These are phyloP conservation scores for Lepus americanus DNA, from an alignment of 2,113 vertebrate species.

Conservation along the genomic window DNA sequence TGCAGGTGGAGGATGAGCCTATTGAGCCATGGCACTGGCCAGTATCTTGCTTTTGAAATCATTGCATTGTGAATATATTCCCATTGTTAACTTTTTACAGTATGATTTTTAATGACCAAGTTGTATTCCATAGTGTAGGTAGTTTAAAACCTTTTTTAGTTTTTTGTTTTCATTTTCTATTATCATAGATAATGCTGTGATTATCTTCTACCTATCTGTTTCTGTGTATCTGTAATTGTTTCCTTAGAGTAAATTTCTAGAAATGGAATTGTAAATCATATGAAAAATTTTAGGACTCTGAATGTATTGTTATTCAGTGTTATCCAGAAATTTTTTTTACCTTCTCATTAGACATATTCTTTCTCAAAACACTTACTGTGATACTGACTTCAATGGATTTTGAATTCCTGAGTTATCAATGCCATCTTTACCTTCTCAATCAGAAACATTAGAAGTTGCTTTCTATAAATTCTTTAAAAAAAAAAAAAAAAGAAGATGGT, in stretches of 20 bases:
- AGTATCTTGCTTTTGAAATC: constrained; percentile 56
- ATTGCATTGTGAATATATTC: constrained; percentile 31
- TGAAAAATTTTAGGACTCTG: constrained; percentile 32
- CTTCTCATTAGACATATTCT: background rate
- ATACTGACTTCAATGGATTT: constrained; percentile 24
- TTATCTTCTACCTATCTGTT: constrained; percentile 11
- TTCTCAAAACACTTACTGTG: background rate
- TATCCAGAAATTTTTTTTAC: constrained; percentile 38
- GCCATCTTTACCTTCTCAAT: constrained; percentile 58
- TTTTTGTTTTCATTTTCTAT: constrained; percentile 50
- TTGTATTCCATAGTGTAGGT: background rate
- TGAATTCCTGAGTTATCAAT: constrained; percentile 50
- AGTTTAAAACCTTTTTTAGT: constrained; percentile 16
- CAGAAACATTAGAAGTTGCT: constrained; percentile 44
- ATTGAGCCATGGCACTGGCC: background rate
- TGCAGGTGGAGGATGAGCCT: too few relatives aligned
- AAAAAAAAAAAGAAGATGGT: background rate
- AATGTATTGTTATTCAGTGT: background rate
- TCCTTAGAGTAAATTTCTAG: constrained; percentile 50
- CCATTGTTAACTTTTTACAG: constrained; percentile 44
- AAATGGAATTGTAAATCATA: constrained; percentile 44
- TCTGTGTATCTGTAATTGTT: constrained; percentile 37
- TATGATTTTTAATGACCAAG: constrained; percentile 50
- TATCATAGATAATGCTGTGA: constrained; percentile 12
- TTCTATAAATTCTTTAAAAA: background rate